Base-by-base conservation (phyloP, 2,797 vertebrate genomes). In the Gallinago stenura region DNA sequence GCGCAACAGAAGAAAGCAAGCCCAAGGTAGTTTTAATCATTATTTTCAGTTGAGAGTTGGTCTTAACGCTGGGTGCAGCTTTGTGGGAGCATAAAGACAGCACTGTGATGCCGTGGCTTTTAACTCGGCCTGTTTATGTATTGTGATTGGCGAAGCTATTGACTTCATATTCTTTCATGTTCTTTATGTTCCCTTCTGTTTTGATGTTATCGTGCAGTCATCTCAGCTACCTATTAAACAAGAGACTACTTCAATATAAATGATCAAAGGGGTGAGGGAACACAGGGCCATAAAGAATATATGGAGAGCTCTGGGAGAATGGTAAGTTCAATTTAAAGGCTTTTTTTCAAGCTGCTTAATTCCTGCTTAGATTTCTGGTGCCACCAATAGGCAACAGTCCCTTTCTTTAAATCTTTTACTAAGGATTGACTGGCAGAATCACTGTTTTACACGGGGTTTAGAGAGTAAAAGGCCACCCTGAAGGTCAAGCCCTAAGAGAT, bases 241-340 rank as follows among this genome's bases (percentile, higher is more conserved):
- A 97, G 93, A 95, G 94, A 76, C 90, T 79, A 9, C 95, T 97
- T 97, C 96, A 97, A 95, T 96, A 93, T 93, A 2, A 65, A 80
- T 94, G 97, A 97, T 97, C 97, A 97, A 97, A 97, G 95, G 86
- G 45, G 14, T 62, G 15, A 72, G 88, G 94, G 92, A 97, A 92
- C 94, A 96, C 84, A 93, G 77, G 95, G 83, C 93, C 92, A 72
- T 82, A 92, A 96, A 93, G 93, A 95, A 91, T 97, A 96, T 96
- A 96, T 82, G 91, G 95, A 86, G 84, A 96, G 93, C 88, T 91
- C 12, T 26, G 95, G 85, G 92, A 92, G 92, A 94, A 64, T 37
- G 84, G 46, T 54, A 90, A 85, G 89, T 83, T 78, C 87, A 91
- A 96, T 97, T 96, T 97, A 95, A 97, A 96, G 80, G 88, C 82